A percentile compares a stretch with the other conserved stretches of the same genome.
These are phyloP conservation scores for Onychostoma macrolepis DNA, from an alignment of 2,113 vertebrate species.

Conservation along the genomic window DNA sequence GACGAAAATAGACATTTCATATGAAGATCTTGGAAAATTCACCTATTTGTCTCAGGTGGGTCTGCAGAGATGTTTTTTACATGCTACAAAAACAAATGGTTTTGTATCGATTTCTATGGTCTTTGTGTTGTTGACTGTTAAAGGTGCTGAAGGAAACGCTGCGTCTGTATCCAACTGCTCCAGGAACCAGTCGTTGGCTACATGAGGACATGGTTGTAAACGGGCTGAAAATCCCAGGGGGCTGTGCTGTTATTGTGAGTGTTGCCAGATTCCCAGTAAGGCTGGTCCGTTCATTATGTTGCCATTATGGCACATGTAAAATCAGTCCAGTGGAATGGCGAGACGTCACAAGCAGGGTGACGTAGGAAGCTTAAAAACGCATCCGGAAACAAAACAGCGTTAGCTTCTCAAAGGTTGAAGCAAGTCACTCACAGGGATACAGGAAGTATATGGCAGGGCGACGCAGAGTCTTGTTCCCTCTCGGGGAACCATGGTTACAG, in stretches of 20 bases:
- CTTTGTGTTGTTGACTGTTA: not conserved
- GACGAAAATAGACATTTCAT: constrained; percentile 82
- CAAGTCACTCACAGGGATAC: too few species aligned
- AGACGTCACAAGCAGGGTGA: not conserved
- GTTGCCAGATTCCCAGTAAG: not conserved
- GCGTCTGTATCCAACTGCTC: constrained; percentile 81
- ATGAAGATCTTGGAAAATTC: constrained; percentile 86
- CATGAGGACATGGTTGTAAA: constrained; percentile 74
- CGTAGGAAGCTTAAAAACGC: not conserved
- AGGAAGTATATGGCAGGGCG: too few species aligned
- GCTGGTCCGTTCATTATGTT: not conserved
- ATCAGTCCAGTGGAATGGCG: not conserved
- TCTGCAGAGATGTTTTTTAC: not conserved
- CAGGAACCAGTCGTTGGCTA: constrained; percentile 78
- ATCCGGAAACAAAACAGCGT: not conserved
- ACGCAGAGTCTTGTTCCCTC: too few species aligned
- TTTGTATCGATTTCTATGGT: not conserved
- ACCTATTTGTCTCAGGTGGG: constrained; percentile 87
- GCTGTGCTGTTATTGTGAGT: constrained; percentile 57
- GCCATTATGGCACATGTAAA: not conserved
- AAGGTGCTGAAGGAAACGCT: constrained; percentile 91
- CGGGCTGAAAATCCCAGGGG: constrained; percentile 77
- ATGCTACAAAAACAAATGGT: not conserved
- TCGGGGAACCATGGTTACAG: too few species aligned
- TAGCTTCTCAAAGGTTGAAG: too few species aligned